Evolutionary conservation across 2,888 invertebrate species (phyloP).

Genomic region (Mechanitis messenoides): DNA sequence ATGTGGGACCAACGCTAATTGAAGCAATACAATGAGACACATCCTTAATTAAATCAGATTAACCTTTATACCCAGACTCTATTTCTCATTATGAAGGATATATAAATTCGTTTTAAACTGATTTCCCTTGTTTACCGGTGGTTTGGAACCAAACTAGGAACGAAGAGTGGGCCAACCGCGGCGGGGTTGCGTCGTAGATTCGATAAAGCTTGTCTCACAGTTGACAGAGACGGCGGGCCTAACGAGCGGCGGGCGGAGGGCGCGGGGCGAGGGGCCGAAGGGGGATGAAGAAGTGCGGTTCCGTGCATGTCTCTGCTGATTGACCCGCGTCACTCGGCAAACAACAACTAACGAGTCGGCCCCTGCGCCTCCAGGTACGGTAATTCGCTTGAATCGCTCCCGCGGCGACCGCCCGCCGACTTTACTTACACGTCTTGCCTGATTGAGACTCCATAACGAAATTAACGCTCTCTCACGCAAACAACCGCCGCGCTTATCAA

Average conservation of each 20-base stretch:
- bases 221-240: constrained; percentile 74
- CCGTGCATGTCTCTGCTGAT: constrained; percentile 77
- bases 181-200: constrained; percentile 74
- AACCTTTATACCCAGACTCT: constrained; percentile 31
- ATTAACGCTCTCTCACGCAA: constrained; percentile 71
- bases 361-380: constrained; percentile 71
- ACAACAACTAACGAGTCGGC: constrained; percentile 76
- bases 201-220: constrained; percentile 75
- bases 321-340: constrained; percentile 77
- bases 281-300: constrained; percentile 73
- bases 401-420: constrained; percentile 61
- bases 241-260: constrained; percentile 51
- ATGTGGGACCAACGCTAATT: constrained; percentile 3
- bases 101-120: constrained; percentile 69
- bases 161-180: constrained; percentile 71
- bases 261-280: constrained; percentile 40
- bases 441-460: constrained; percentile 75
- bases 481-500: constrained; percentile 61
- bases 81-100: constrained; percentile 52
- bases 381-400: constrained; percentile 66
- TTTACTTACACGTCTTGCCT: constrained; percentile 64
- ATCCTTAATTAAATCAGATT: constrained; percentile 16
- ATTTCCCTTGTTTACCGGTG: constrained; percentile 73
- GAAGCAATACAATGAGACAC: constrained; percentile 8
- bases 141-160: constrained; percentile 66